phyloP scores from a whole-genome alignment of 2,888 invertebrate genomes.

The Anticlea derivata region DNA sequence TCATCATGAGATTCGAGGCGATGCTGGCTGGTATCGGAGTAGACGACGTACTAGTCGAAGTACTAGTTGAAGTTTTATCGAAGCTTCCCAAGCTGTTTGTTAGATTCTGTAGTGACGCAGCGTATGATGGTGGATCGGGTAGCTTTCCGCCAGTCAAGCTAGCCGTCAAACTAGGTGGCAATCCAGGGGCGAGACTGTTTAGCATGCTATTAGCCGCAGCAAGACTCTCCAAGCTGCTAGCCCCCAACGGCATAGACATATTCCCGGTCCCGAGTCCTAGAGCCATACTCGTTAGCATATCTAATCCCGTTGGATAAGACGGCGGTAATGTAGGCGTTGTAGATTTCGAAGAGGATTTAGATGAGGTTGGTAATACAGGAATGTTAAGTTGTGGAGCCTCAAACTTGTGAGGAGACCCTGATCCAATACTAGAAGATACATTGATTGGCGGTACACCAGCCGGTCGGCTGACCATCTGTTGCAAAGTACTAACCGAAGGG shows the following conservation, averaged over 20 bases:
- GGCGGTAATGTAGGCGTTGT: slow-evolving; percentile 80
- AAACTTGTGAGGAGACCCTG: slow-evolving; percentile 81
- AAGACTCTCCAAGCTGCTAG: slow-evolving; percentile 72
- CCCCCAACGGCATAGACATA: slow-evolving; percentile 70
- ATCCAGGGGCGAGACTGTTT: slow-evolving; percentile 67
- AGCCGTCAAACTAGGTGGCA: slow-evolving; percentile 71
- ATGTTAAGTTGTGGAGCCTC: slow-evolving; percentile 84
- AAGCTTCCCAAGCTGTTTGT: slow-evolving; percentile 69
- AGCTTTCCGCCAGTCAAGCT: slow-evolving; percentile 71
- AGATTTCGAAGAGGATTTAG: slow-evolving; percentile 84
- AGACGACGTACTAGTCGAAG: slow-evolving; percentile 78
- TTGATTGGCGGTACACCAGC: slow-evolving; percentile 79
- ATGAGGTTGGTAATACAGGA: slow-evolving; percentile 84
- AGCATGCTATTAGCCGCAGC: slow-evolving; percentile 80
- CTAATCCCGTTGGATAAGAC: slow-evolving; percentile 74
- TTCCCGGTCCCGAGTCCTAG: slow-evolving; percentile 72
- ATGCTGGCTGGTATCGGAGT: slow-evolving; percentile 80
- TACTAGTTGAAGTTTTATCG: slow-evolving; percentile 75
- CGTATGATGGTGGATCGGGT: slow-evolving; percentile 76
- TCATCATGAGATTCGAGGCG: slow-evolving; percentile 85
- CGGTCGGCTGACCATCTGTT: slow-evolving; percentile 80
- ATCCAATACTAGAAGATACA: slow-evolving; percentile 73
- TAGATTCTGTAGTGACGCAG: slow-evolving; percentile 73
- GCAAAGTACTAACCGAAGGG: slow-evolving; percentile 77
- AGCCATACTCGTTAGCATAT: slow-evolving; percentile 81